phyloP scores from a whole-genome alignment of 2,113 vertebrate genomes.

The Centropristis striata region DNA sequence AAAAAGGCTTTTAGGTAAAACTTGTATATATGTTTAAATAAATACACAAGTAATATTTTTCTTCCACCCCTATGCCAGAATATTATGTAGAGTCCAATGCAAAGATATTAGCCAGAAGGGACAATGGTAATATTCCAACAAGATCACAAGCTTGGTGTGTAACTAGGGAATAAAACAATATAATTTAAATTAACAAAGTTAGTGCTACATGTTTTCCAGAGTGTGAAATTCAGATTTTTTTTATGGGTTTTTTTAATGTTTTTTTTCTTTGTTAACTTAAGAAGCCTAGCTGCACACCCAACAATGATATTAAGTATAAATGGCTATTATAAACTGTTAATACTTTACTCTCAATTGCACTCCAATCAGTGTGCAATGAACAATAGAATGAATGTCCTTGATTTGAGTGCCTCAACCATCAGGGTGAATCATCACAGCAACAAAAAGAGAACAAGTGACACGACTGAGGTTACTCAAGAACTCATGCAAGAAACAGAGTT shows the following conservation, averaged over 20 bases:
- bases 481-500: slow-evolving; percentile 1
- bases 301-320: background rate
- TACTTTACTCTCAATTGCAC: background rate
- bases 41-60: too few species aligned
- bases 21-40: too few species aligned
- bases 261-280: background rate
- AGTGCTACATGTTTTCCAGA: background rate
- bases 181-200: background rate
- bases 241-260: too few species aligned
- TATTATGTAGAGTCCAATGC: background rate
- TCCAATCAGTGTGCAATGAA: background rate
- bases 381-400: background rate
- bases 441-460: background rate
- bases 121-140: background rate
- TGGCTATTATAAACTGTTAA: background rate
- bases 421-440: background rate
- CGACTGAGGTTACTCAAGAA: background rate
- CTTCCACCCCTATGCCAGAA: background rate
- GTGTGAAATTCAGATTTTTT: too few species aligned
- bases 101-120: background rate
- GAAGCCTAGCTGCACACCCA: background rate
- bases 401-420: background rate
- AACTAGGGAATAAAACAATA: background rate
- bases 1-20: too few species aligned
- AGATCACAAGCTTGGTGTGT: background rate